Base-by-base conservation (phyloP, 2,888 invertebrate species). In the Ellobium chinense region DNA sequence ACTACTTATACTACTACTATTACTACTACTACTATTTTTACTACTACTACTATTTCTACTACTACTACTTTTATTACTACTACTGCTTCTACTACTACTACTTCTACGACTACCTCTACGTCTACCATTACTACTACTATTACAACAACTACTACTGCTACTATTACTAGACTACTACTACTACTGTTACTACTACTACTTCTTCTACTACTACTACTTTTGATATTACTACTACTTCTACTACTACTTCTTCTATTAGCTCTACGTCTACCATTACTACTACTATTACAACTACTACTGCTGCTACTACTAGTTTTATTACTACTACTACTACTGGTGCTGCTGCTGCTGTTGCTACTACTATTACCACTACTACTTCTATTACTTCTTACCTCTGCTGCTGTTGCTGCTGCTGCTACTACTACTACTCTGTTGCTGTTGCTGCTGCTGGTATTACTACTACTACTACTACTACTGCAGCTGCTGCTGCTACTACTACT, bases 381-480 rank as follows among this genome's bases (percentile, higher is more conserved):
- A 9, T 14, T 63, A 63, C 63, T 63, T n/a, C n/a, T n/a, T n/a
- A n/a, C n/a, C n/a, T n/a, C n/a, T n/a, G n/a, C n/a, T n/a, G n/a
- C n/a, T n/a, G n/a, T n/a, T n/a, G n/a, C n/a, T n/a, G n/a, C n/a
- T n/a, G n/a, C n/a, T n/a, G n/a, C n/a, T n/a, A n/a, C n/a, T n/a
- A n/a, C n/a, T n/a, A n/a, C n/a, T n/a, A n/a, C n/a, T n/a, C n/a
- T n/a, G n/a, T n/a, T n/a, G n/a, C n/a, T n/a, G n/a, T n/a, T n/a
- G n/a, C n/a, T n/a, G n/a, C n/a, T n/a, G n/a, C n/a, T n/a, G n/a
- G n/a, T n/a, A 31, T 27, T 63, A 63, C 63, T 63, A 63, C 63
- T 63, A 63, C 63, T 63, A 63, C 63, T 63, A 63, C 63, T 63
- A 63, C 63, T 63, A 63, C 63, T 63, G 27, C 63, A 3, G 12